Evolutionary conservation across 2,113 vertebrate genomes (phyloP).

Genomic region (Phyllopteryx taeniolatus): DNA sequence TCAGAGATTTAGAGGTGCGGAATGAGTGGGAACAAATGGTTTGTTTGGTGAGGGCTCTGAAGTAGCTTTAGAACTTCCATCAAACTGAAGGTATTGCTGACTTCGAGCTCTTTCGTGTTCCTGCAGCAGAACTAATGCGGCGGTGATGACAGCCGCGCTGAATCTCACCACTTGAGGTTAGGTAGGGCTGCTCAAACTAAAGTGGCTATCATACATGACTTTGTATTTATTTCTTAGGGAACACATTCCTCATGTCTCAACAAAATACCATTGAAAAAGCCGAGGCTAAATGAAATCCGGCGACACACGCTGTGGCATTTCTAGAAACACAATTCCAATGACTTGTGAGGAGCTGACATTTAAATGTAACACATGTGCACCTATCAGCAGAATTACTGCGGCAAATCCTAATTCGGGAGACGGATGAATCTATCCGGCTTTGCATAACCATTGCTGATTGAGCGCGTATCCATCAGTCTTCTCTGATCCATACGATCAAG

Average conservation of each 20-base stretch:
- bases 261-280: constrained; percentile 69
- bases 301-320: constrained; percentile 68
- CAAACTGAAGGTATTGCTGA: constrained; percentile 43
- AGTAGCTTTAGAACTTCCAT: constrained; percentile 62
- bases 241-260: constrained; percentile 44
- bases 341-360: constrained; percentile 66
- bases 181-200: constrained; percentile 28
- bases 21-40: constrained; percentile 67
- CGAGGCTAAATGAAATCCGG: constrained; percentile 59
- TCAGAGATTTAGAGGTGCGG: constrained; percentile 61
- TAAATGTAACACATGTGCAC: constrained; percentile 59
- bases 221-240: constrained; percentile 37
- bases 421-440: constrained; percentile 31
- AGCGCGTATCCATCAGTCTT: constrained; percentile 10
- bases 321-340: constrained; percentile 64
- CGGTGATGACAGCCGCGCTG: constrained; percentile 36
- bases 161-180: constrained; percentile 12
- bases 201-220: constrained; percentile 38
- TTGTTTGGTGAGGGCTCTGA: constrained; percentile 67
- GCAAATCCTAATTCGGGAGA: constrained; percentile 27
- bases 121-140: constrained; percentile 48
- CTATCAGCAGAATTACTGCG: constrained; percentile 50
- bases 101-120: constrained; percentile 44
- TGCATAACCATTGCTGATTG: constrained; percentile 23
- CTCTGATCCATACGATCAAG: constrained; percentile 14